These are phyloP conservation scores for Drosophila anomelani DNA, from an alignment of 2,888 invertebrate species.

Conservation along the genomic window DNA sequence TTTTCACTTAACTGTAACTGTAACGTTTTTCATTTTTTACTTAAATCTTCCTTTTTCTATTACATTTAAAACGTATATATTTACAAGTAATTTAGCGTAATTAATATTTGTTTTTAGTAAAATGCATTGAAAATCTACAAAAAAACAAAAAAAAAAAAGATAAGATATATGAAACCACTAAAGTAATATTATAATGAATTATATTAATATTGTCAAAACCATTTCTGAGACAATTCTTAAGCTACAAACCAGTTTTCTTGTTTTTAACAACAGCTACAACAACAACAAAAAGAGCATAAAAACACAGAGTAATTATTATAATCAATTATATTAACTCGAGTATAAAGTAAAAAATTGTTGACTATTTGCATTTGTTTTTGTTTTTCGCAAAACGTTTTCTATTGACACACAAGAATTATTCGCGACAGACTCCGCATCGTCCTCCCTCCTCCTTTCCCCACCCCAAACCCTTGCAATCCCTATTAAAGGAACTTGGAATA, in stretches of 20 bases:
- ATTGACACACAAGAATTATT: conserved; percentile 59
- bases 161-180: conserved; percentile 54
- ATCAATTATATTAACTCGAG: conserved; percentile 69
- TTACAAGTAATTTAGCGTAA: conserved; percentile 77
- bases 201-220: conserved; percentile 58
- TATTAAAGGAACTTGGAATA: conserved; percentile 18
- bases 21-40: conserved; percentile 56
- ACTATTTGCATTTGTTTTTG: conserved; percentile 82
- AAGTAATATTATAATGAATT: conserved; percentile 70
- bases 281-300: conserved; percentile 51
- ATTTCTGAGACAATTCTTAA: conserved; percentile 55
- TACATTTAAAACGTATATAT: conserved; percentile 76
- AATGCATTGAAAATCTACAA: conserved; percentile 65
- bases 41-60: conserved; percentile 58
- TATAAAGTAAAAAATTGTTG: conserved; percentile 71
- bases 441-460: conserved; percentile 26
- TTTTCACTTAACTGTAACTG: conserved; percentile 68
- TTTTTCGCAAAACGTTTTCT: conserved; percentile 79
- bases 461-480: conserved; percentile 37
- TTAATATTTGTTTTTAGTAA: conserved; percentile 77
- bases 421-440: conserved; percentile 57
- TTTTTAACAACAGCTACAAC: conserved; percentile 73
- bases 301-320: conserved; percentile 60
- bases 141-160: conserved; percentile 37
- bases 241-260: conserved; percentile 78